Percentiles rank a stretch among this genome's conserved stretches.
phyloP scores from a whole-genome alignment of 2,797 vertebrate species.

The Artibeus jamaicensis region DNA sequence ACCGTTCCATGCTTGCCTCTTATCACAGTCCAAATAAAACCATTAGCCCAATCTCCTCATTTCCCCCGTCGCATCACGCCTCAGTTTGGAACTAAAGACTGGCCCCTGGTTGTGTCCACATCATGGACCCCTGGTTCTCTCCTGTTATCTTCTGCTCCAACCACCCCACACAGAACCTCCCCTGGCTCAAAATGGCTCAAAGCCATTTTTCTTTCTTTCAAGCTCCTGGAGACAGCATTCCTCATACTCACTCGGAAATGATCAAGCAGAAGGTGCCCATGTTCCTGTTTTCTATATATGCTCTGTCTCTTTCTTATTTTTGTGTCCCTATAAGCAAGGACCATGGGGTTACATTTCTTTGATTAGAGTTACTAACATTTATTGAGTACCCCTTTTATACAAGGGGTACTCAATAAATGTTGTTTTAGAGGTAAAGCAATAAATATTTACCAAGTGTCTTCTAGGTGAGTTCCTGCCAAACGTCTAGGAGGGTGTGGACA shows the following conservation, averaged over 20 bases:
- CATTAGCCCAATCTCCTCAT: not conserved
- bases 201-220: not conserved
- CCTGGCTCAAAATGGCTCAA: too few relatives aligned
- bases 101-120: not conserved
- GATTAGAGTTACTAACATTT: not conserved
- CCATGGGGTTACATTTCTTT: not conserved
- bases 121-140: not conserved
- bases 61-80: not conserved
- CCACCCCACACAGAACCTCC: not conserved
- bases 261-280: not conserved
- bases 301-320: not conserved
- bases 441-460: not conserved
- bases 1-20: not conserved
- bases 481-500: not conserved
- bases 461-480: not conserved
- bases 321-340: not conserved
- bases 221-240: not conserved
- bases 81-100: not conserved
- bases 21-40: not conserved
- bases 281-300: not conserved
- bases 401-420: not conserved
- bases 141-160: not conserved
- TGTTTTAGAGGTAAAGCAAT: slow-evolving; percentile 1
- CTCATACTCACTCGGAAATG: not conserved
- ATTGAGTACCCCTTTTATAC: not conserved